Evolutionary conservation across 2,113 vertebrate genomes (phyloP), one percentile per base, ranked within the genome.

Genomic region (Lepus americanus): DNA sequence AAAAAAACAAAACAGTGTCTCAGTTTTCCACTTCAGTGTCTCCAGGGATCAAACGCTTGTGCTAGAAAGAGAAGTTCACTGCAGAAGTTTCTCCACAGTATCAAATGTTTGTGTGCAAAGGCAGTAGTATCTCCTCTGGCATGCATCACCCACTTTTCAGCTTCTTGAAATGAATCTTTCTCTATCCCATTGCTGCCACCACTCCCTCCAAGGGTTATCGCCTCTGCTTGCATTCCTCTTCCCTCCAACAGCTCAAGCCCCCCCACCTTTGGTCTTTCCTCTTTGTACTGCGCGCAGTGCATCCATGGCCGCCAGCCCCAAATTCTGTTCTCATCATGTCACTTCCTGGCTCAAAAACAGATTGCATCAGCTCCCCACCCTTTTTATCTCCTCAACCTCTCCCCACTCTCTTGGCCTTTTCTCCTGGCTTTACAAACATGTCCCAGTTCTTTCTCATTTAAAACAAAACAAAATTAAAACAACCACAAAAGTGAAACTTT

Each of bases 251-350:
- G 95, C 85, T 94, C 82, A 53, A 12, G 55, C 36, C 79, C 91
- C 66, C 86, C 90, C 72, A 97, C 92, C 90, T 95, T 90, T 82
- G 78, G 86, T 81, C 82, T 86, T 96, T 93, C 80, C 85, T 94
- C 77, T 90, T 59, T 55, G 79, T 72, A 53, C 2, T 80, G 31
- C 53, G 72, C 83, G 64, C 63, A 94, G 63, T 17, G 55, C 69
- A 87, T 73, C 59, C 31, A 76, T 55, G 73, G 51, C 93, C 95
- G 97, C 96, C 96, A 97, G 72, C 70, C 64, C 78, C 7, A 96
- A 97, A 97, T 97, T 96, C 96, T 97, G 92, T 97, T 97, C 96
- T 89, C 89, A 95, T 97, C 94, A 84, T 86, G 96, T 97, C 97
- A 97, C 91, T 97, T 97, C 95, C 96, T 97, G 96, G 96, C 93